A percentile compares a stretch with the other conserved stretches of the same genome.
Evolutionary conservation across 2,113 vertebrate species (phyloP).

Genomic region (Cercopithecus mona): DNA sequence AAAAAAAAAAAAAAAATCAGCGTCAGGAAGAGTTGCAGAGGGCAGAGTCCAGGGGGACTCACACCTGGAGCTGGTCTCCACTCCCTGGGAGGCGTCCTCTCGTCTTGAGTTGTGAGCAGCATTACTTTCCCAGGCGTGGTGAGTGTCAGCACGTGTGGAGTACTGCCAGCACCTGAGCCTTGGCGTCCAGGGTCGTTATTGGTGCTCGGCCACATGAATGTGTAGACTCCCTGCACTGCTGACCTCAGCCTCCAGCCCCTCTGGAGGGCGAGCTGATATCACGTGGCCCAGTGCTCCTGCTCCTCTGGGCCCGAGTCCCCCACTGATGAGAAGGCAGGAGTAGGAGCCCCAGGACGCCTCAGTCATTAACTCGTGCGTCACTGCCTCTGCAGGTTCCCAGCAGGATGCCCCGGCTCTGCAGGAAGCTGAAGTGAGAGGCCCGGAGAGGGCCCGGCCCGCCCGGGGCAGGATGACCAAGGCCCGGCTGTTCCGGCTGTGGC

Average conservation of each 20-base stretch:
- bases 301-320: neutral
- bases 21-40: too few species aligned
- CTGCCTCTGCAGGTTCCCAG: slow-evolving; percentile 73
- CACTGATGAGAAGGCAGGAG: neutral
- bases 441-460: neutral
- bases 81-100: neutral
- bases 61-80: too few species aligned
- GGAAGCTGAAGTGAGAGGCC: slow-evolving; percentile 70
- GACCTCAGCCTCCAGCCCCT: neutral
- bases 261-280: too few species aligned
- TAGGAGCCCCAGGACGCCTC: accelerated
- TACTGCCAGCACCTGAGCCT: neutral
- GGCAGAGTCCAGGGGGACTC: neutral
- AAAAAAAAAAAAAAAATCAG: neutral
- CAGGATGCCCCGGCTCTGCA: slow-evolving; percentile 59
- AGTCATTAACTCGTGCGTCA: neutral
- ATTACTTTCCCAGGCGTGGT: too few species aligned
- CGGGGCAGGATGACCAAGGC: slow-evolving; percentile 92
- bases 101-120: too few species aligned
- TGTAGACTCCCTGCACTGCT: neutral
- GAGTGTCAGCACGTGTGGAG: accelerated
- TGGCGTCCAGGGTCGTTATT: neutral
- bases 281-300: neutral
- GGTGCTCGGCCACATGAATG: neutral
- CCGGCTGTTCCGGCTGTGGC: slow-evolving; percentile 92